phyloP scores from a whole-genome alignment of 2,888 invertebrate genomes.

The Nebria salina region DNA sequence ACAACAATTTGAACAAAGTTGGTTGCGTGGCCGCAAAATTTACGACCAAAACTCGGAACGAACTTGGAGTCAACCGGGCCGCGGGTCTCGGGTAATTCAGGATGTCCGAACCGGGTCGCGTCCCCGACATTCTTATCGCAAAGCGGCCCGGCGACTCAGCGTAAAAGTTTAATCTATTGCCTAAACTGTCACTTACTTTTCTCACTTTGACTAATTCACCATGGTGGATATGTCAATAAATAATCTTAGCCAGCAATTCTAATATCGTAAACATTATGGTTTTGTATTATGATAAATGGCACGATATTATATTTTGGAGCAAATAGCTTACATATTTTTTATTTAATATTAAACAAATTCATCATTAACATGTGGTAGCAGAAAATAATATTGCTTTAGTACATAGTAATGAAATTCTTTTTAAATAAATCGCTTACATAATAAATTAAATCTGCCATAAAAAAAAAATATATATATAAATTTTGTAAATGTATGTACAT shows the following conservation, averaged over 20 bases:
- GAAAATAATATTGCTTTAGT: no score
- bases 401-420: no score
- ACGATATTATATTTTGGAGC: no score
- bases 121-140: constrained; percentile 28
- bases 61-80: constrained; percentile 31
- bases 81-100: constrained; percentile 41
- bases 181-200: constrained; percentile 21
- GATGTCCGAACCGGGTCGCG: constrained; percentile 40
- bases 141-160: constrained; percentile 29
- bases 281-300: no score
- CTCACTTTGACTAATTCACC: constrained; percentile 17
- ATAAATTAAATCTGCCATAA: no score
- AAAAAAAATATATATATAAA: no score
- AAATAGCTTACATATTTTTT: no score
- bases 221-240: constrained; percentile 7
- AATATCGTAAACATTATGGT: not conserved
- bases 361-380: no score
- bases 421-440: no score
- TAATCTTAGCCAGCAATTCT: not conserved
- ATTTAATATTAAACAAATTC: no score
- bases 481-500: not conserved
- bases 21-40: constrained; percentile 46
- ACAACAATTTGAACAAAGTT: constrained; percentile 46
- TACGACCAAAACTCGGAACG: constrained; percentile 37
- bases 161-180: constrained; percentile 32